These are phyloP conservation scores for Drosophila mayri DNA, from an alignment of 1,140 invertebrate genomes.

Conservation along the genomic window DNA sequence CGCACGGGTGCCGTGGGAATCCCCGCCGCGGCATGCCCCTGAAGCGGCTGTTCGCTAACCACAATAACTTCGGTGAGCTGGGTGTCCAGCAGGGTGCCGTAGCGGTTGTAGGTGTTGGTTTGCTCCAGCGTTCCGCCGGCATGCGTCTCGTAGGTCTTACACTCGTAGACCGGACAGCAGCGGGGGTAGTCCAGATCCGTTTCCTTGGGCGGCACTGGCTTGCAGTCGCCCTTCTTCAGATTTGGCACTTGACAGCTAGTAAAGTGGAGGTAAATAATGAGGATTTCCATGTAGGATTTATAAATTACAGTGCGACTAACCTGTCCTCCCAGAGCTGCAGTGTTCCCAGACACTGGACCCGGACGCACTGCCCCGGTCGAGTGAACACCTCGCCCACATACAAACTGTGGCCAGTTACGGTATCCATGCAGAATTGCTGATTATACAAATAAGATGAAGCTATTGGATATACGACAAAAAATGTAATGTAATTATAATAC, in stretches of 20 bases:
- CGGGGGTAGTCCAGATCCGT: constrained; percentile 61
- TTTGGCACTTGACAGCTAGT: constrained; percentile 67
- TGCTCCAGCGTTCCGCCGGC: constrained; percentile 48
- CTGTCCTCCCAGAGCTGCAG: constrained; percentile 76
- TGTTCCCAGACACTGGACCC: constrained; percentile 74
- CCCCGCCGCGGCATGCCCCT: background rate
- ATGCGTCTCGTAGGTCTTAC: constrained; percentile 52
- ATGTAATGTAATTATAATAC: background rate
- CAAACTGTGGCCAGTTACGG: constrained; percentile 60
- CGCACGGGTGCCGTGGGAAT: constrained; percentile 29
- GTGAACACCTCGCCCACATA: constrained; percentile 74
- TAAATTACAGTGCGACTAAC: constrained; percentile 26
- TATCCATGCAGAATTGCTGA: constrained; percentile 60
- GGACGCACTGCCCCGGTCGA: constrained; percentile 63
- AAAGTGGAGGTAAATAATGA: background rate
- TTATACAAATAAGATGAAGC: constrained; percentile 16
- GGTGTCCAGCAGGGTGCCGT: constrained; percentile 51
- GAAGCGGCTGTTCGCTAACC: constrained; percentile 16
- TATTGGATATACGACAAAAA: background rate
- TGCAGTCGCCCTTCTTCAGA: constrained; percentile 51
- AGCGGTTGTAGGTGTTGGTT: constrained; percentile 67
- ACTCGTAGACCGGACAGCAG: constrained; percentile 76
- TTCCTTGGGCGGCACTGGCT: constrained; percentile 34
- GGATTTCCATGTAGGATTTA: background rate
- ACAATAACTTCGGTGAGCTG: constrained; percentile 58